Conservation (phyloP, 2,113 vertebrate genomes). For the Caretta caretta region DNA sequence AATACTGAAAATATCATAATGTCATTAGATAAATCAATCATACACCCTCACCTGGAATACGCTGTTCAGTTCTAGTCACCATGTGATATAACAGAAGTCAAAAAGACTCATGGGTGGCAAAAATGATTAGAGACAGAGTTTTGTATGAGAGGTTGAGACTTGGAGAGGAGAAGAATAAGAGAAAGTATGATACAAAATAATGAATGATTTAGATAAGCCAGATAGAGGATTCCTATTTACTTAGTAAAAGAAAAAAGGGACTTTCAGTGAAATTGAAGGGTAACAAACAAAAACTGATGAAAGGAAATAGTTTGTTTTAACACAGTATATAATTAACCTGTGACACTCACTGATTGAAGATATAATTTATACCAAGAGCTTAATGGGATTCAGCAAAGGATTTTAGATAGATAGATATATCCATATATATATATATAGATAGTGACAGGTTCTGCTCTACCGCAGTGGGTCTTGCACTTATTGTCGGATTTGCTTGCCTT, state of each 20-base stretch:
- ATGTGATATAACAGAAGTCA: neutral
- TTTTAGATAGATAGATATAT: neutral
- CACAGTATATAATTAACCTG: neutral
- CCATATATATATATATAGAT: no score
- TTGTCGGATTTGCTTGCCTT: no score
- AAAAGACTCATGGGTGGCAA: neutral
- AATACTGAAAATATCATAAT: neutral
- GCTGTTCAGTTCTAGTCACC: neutral
- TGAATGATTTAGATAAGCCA: neutral
- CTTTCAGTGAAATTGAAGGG: neutral
- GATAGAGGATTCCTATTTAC: neutral
- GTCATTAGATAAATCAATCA: neutral
- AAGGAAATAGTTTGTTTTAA: neutral
- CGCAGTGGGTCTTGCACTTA: no score
- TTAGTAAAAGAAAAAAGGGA: neutral
- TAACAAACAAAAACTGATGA: neutral
- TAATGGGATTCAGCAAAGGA: neutral
- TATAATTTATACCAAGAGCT: neutral
- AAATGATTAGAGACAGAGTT: neutral
- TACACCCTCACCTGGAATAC: neutral
- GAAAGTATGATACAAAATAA: neutral
- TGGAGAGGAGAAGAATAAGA: neutral
- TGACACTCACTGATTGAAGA: neutral
- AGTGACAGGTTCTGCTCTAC: no score
- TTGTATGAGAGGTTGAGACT: neutral